Conservation (phyloP, 2,888 invertebrate genomes). For the Rugalucina vietnamica region DNA sequence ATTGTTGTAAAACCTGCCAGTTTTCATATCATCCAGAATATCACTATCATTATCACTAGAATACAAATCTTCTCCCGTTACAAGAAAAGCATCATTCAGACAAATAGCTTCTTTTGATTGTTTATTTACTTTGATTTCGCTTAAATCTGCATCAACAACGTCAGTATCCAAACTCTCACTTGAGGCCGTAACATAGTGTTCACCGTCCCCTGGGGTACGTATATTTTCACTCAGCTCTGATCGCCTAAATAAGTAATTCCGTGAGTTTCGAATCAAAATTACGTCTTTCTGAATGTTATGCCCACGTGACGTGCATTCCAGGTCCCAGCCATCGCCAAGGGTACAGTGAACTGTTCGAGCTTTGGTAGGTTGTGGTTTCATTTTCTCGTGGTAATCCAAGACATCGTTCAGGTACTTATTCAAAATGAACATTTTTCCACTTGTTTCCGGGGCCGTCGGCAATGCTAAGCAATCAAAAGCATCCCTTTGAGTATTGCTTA, state of each 20-base stretch:
- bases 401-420: conserved; percentile 1
- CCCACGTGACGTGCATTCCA: too few species aligned
- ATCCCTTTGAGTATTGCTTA: background rate
- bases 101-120: background rate
- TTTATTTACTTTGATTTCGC: too few species aligned
- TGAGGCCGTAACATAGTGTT: background rate
- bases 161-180: background rate
- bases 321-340: too few species aligned
- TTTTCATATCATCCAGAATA: too few species aligned
- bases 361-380: too few species aligned
- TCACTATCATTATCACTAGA: background rate
- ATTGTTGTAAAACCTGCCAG: background rate
- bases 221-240: background rate
- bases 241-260: too few species aligned
- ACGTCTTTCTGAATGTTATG: too few species aligned
- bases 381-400: background rate
- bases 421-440: background rate
- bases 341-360: too few species aligned
- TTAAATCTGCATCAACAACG: background rate
- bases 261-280: too few species aligned
- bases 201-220: background rate
- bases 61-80: background rate
- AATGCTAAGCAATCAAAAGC: background rate
- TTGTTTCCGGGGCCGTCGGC: background rate
- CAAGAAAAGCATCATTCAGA: background rate